Base-by-base conservation (phyloP, 2,888 invertebrate species). In the Agrilus cyanescens region DNA sequence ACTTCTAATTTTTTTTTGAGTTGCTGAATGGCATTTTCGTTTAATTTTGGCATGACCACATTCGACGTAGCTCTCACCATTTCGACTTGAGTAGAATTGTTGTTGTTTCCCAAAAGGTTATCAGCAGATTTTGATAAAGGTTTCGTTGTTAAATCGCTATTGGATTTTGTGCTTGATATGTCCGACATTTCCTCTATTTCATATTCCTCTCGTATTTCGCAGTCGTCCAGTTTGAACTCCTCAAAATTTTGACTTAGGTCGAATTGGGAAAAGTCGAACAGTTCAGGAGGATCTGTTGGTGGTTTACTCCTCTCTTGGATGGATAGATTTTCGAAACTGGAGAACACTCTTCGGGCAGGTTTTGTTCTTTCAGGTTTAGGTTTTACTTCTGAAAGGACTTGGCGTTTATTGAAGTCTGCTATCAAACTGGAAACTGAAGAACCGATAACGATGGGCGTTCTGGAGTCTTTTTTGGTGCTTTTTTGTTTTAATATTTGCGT, bases 181-280 rank as follows among this genome's bases (percentile, higher is more conserved):
- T 4, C 25, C 32, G n/a, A 37, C 40, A 20, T 32, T 38, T 25
- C 25, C 25, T 58, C 59, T 5, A 61, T 59, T 16, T 54, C 54
- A 44, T 60, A 64, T 47, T 66, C 65, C 43, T 66, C 65, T 14
- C 52, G 53, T 34, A 75, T 74, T 61, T 83, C 82, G 62, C 76
- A 76, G 42, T 84, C 83, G 58, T 84, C 84, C 54, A 85, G 70
- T 58, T 82, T 82, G 61, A 85, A 85, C 59, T 85, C 85, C 58
- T 85, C 85, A 57, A 85, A 85, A 63, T 83, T 83, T 60, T 83
- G 81, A 48, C 80, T 76, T 55, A 83, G 72, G 58, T 81, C 80
- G 57, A 78, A 80, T 54, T 76, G 76, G 58, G 74, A 73, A 53
- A 72, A 72, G 18, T 41, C 37, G 7, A 30, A n/a, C 16, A 38